These are phyloP conservation scores for Endotricha flammealis DNA, from an alignment of 2,888 invertebrate species.

Conservation along the genomic window DNA sequence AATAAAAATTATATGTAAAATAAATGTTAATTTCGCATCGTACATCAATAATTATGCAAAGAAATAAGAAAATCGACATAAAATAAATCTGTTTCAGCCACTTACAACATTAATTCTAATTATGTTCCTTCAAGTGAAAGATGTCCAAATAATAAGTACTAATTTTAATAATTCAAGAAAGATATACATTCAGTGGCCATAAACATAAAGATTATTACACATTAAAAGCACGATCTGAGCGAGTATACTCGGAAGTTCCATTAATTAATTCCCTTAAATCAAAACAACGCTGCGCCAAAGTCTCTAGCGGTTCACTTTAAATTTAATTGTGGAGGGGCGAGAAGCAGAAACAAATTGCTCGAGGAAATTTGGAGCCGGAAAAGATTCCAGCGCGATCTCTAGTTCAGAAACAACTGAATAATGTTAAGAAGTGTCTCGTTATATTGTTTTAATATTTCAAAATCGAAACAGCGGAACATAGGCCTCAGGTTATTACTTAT, in stretches of 20 bases:
- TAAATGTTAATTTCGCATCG: no score
- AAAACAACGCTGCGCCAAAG: conserved; percentile 55
- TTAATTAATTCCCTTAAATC: conserved; percentile 67
- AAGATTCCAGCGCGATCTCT: conserved; percentile 24
- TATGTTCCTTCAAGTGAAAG: no score
- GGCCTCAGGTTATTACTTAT: no score
- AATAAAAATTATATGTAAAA: no score
- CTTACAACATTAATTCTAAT: no score
- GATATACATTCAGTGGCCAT: conserved; percentile 3
- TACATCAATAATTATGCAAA: no score
- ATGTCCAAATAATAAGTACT: no score
- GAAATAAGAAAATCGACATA: no score
- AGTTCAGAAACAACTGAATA: conserved; percentile 23
- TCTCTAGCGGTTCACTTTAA: conserved; percentile 54
- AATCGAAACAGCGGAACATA: no score
- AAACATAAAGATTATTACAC: conserved; percentile 39
- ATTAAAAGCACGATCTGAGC: conserved; percentile 38
- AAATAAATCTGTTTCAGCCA: no score
- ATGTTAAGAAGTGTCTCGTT: conserved; percentile 17
- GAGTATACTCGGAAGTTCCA: conserved; percentile 45
- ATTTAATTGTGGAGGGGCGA: conserved; percentile 56
- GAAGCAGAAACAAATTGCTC: conserved; percentile 50
- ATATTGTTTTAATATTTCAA: conserved; percentile 12
- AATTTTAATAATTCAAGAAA: background rate
- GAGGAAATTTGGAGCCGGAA: conserved; percentile 39